Conservation (phyloP, 2,113 vertebrate genomes). For the Phycodurus eques region DNA sequence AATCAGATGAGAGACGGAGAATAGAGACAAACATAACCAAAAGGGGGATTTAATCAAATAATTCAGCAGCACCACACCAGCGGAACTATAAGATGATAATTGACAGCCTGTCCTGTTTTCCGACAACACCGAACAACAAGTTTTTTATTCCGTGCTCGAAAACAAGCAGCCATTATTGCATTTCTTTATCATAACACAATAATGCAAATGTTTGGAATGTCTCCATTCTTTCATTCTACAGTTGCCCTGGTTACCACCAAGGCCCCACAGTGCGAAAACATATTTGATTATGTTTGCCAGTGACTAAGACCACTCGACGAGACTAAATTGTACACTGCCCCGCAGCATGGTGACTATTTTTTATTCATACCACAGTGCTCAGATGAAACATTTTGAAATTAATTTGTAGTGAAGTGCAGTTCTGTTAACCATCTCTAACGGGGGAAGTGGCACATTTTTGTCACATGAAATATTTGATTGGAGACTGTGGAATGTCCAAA, state of each 20-base stretch:
- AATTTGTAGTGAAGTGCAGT: not conserved
- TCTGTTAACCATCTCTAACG: not conserved
- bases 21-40: not conserved
- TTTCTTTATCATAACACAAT: not conserved
- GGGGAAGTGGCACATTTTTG: not conserved
- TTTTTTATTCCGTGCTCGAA: not conserved
- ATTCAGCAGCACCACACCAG: not conserved
- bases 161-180: not conserved
- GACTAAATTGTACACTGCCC: not conserved
- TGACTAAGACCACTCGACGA: conserved; percentile 3
- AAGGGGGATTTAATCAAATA: not conserved
- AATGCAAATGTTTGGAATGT: not conserved
- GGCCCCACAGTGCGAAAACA: conserved; percentile 1
- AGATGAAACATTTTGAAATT: not conserved
- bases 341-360: not conserved
- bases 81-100: not conserved
- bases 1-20: not conserved
- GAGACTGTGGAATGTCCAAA: not conserved
- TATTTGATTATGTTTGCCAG: conserved; percentile 3
- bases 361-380: not conserved
- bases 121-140: not conserved
- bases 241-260: conserved; percentile 9
- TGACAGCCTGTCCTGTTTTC: not conserved
- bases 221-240: not conserved
- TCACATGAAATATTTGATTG: not conserved